Conservation (phyloP, 2,797 vertebrate species). For the Thunnus albacares region DNA sequence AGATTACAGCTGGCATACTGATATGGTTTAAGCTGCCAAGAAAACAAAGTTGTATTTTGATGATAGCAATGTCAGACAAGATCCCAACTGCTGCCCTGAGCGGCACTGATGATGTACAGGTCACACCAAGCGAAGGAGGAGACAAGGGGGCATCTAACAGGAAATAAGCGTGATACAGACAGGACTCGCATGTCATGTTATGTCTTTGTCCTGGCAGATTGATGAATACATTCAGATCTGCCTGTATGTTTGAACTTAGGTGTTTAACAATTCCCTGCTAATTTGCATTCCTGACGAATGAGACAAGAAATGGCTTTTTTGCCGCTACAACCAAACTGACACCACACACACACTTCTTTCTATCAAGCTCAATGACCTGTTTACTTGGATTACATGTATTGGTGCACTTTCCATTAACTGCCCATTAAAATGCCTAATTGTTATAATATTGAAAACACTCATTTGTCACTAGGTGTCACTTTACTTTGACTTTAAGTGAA, state of each 20-base stretch:
- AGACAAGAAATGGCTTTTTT: conserved; percentile 18
- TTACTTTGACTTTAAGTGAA: conserved; percentile 21
- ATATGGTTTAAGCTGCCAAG: conserved; percentile 40
- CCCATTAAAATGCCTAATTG: conserved; percentile 37
- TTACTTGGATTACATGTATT: conserved; percentile 18
- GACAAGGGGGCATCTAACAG: conserved; percentile 20
- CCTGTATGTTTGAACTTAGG: neutral
- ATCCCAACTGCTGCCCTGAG: conserved; percentile 39
- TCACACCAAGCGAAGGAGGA: conserved; percentile 6
- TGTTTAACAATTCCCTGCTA: conserved; percentile 2
- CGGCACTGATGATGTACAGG: conserved; percentile 17
- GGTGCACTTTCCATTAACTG: conserved; percentile 11
- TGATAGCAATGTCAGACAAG: conserved; percentile 45
- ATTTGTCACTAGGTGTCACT: conserved; percentile 29
- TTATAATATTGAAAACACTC: conserved; percentile 15
- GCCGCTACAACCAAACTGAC: conserved; percentile 18
- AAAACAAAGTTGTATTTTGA: conserved; percentile 58
- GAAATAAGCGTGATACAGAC: conserved; percentile 16
- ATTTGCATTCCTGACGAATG: conserved; percentile 23
- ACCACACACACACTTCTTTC: conserved; percentile 7
- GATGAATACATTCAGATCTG: conserved; percentile 13
- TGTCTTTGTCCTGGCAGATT: conserved; percentile 20
- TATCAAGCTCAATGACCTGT: conserved; percentile 10
- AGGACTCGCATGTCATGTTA: neutral
- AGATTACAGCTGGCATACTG: conserved; percentile 60